Evolutionary conservation across 2,113 vertebrate species (phyloP).

Genomic region (Delphinus delphis): DNA sequence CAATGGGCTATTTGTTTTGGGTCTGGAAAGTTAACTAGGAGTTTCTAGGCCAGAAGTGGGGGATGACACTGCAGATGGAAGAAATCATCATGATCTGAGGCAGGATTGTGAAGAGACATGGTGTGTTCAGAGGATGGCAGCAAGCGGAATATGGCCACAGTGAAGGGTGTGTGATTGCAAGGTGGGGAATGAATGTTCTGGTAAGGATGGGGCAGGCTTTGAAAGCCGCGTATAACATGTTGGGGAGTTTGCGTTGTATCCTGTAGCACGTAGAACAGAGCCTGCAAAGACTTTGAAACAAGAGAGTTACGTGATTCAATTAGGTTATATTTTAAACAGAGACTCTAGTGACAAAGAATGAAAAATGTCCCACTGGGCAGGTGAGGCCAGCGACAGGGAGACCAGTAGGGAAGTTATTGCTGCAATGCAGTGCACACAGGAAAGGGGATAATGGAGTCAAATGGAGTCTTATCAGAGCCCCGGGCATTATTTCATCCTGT

Average conservation of each 20-base stretch:
- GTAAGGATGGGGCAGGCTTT: not conserved
- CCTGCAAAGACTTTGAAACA: not conserved
- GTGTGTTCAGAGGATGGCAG: not conserved
- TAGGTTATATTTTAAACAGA: not conserved
- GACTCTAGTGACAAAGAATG: not conserved
- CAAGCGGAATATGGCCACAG: not conserved
- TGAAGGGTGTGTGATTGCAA: not conserved
- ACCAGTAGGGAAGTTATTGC: not conserved
- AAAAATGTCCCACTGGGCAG: not conserved
- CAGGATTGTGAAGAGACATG: not conserved
- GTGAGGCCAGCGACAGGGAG: not conserved
- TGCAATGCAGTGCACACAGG: not conserved
- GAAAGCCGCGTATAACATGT: not conserved
- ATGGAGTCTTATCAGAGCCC: not conserved
- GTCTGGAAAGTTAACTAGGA: not conserved
- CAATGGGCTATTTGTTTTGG: not conserved
- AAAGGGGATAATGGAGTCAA: not conserved
- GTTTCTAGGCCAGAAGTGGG: not conserved
- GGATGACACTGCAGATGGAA: not conserved
- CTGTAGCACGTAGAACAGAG: not conserved
- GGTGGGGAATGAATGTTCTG: not conserved
- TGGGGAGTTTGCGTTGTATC: not conserved
- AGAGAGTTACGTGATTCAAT: not conserved
- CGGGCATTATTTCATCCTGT: not conserved
- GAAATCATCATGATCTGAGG: not conserved